Evolutionary conservation across 2,888 invertebrate species (phyloP).

Genomic region (Platypus cylindrus): DNA sequence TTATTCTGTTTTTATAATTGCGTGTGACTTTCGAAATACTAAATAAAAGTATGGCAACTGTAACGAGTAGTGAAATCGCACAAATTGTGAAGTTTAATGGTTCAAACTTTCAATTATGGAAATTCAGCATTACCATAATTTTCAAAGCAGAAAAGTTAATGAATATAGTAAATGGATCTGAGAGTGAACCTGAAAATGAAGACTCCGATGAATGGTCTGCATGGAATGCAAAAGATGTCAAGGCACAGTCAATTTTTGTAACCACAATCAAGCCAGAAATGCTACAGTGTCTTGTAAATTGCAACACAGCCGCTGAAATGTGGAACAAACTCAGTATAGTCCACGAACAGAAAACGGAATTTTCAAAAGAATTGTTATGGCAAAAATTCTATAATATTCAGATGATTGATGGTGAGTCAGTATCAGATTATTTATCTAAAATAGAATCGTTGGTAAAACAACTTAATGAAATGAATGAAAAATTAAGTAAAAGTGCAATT

Average conservation of each 20-base stretch:
- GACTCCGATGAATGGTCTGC: slow-evolving; percentile 1
- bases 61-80: not conserved
- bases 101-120: not conserved
- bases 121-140: slow-evolving; percentile 5
- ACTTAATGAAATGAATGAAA: slow-evolving; percentile 11
- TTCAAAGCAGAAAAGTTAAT: slow-evolving; percentile 5
- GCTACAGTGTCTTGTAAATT: slow-evolving; percentile 11
- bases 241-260: slow-evolving; percentile 5
- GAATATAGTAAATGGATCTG: slow-evolving; percentile 2
- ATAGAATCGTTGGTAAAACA: slow-evolving; percentile 10
- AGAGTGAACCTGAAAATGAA: slow-evolving; percentile 1
- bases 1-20: too few species aligned
- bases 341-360: slow-evolving; percentile 21
- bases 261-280: slow-evolving; percentile 7
- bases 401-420: slow-evolving; percentile 11
- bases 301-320: slow-evolving; percentile 20
- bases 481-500: slow-evolving; percentile 10
- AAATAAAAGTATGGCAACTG: not conserved
- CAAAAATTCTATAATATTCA: slow-evolving; percentile 9
- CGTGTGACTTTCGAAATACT: too few species aligned
- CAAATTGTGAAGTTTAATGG: not conserved
- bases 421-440: slow-evolving; percentile 7
- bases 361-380: slow-evolving; percentile 20
- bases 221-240: slow-evolving; percentile 7
- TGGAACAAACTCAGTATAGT: slow-evolving; percentile 20